A percentile compares a stretch with the other conserved stretches of the same genome.
phyloP scores from a whole-genome alignment of 2,113 vertebrate genomes.

The Martes martes region DNA sequence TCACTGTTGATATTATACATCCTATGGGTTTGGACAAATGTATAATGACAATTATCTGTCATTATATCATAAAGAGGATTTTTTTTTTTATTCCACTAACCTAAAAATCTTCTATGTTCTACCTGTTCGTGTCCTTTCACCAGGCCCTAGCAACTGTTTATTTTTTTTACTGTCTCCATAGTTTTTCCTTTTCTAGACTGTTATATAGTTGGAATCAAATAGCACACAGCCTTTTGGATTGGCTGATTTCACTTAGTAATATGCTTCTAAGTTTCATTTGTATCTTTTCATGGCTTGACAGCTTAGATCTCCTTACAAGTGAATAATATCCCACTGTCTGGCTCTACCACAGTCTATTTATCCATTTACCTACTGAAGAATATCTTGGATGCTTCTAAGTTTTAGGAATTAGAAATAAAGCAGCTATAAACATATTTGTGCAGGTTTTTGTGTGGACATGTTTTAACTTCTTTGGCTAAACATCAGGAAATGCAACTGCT shows the following conservation, averaged over 20 bases:
- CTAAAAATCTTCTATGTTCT: neutral
- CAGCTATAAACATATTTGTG: neutral
- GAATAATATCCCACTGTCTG: neutral
- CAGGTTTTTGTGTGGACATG: neutral
- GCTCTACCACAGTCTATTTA: neutral
- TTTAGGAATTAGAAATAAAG: neutral
- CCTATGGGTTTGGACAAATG: neutral
- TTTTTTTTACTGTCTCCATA: neutral
- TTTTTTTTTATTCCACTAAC: neutral
- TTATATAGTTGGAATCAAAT: neutral
- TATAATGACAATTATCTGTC: neutral
- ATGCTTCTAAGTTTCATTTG: neutral
- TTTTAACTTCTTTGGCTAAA: neutral
- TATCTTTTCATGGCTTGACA: neutral
- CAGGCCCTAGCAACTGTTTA: neutral
- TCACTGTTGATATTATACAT: neutral
- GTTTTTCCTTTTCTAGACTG: neutral
- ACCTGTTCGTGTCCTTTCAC: neutral
- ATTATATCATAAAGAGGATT: neutral
- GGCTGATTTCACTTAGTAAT: neutral
- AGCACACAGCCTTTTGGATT: neutral
- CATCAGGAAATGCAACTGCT: neutral
- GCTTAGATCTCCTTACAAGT: neutral
- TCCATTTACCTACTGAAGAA: neutral
- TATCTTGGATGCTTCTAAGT: neutral